Percentiles rank a stretch among this genome's conserved stretches.
Evolutionary conservation across 2,797 vertebrate species (phyloP).

Genomic region (Yasuhikotakia modesta): DNA sequence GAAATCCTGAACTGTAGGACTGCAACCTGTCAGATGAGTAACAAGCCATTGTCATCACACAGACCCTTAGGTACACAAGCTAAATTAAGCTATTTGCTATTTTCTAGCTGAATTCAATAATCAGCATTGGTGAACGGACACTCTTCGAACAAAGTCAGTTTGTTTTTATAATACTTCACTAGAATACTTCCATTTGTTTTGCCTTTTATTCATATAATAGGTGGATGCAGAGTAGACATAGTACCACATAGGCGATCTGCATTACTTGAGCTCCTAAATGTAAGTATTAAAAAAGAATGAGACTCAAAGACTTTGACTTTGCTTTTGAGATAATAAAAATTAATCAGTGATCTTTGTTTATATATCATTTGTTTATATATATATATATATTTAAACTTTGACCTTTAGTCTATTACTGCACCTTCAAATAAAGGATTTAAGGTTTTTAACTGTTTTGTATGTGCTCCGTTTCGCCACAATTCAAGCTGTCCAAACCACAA

Average conservation of each 20-base stretch:
- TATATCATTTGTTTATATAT: background rate
- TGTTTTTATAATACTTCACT: background rate
- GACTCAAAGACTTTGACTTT: background rate
- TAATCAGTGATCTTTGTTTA: background rate
- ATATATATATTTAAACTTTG: background rate
- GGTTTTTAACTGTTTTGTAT: constrained; percentile 37
- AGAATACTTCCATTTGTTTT: too few species aligned
- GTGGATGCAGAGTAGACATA: background rate
- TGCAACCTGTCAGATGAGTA: background rate
- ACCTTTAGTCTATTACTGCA: background rate
- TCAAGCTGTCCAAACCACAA: constrained; percentile 55
- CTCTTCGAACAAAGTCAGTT: background rate
- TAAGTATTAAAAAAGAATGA: background rate
- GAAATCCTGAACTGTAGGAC: too few species aligned
- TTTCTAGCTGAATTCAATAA: background rate
- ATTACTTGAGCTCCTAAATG: background rate
- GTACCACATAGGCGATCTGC: background rate
- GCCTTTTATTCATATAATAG: background rate
- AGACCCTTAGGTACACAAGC: background rate
- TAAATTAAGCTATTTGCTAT: background rate
- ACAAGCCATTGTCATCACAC: background rate
- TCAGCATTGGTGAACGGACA: background rate
- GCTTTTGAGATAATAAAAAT: background rate
- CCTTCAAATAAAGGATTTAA: constrained; percentile 23
- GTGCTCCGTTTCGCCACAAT: constrained; percentile 33